Evolutionary conservation across 2,113 vertebrate species (phyloP), one percentile per base, ranked within the genome.

Genomic region (Dascyllus trimaculatus): DNA sequence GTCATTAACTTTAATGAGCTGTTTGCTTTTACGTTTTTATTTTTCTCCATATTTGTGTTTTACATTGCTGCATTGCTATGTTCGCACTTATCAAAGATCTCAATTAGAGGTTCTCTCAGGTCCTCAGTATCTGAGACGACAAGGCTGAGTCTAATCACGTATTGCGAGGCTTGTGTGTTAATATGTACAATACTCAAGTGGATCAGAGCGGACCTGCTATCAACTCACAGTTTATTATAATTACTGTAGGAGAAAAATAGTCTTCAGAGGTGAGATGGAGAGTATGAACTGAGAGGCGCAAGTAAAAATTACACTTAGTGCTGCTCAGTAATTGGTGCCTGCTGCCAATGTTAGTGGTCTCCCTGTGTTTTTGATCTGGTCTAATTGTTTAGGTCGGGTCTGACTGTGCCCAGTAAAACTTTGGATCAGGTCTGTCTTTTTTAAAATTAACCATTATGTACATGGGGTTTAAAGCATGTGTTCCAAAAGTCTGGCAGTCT

Each of bases 111-210:
- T 24, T 17, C 25, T 49, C 21, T 43, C 15, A 38, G 11, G 38
- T 64, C n/a, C 22, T 56, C 1, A 5, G 7, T 46, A 5, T 46
- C 14, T 46, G 45, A 46, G 14, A 46, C 32, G 7, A 9, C 32
- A 35, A 35, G 32, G 32, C 9, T 35, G 32, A 35, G 32, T 35
- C 7, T 35, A 35, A 35, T 35, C 32, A 35, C 32, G 32, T 58
- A 48, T 25, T 22, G 13, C 21, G 6, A 22, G 29, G 45, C 11
- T n/a, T 17, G 15, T 29, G 40, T 52, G 40, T 29, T 32, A 58
- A 79, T 32, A 52, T 66, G 15, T n/a, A 45, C 35, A n/a, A 73
- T 13, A 25, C 19, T 26, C 40, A 40, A 68, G 22, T 52, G 22
- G n/a, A 45, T 25, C 43, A 45, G 22, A 29, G 26, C 3, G 9